Percentiles rank a stretch among this genome's conserved stretches.
These are phyloP conservation scores for Argyra leucocephala DNA, from an alignment of 2,888 invertebrate genomes.

Conservation along the genomic window DNA sequence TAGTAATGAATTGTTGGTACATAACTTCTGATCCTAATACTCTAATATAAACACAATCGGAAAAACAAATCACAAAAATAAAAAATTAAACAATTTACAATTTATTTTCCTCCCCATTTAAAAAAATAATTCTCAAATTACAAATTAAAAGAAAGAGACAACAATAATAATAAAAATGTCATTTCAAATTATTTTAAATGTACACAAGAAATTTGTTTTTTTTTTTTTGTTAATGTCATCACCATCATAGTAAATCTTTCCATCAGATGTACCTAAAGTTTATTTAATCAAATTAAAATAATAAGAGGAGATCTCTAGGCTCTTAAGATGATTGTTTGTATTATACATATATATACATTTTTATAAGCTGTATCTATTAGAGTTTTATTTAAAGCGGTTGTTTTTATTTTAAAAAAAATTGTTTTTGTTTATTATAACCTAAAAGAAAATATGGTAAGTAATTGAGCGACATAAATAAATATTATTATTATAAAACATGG, in stretches of 20 bases:
- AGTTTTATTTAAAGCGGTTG: background rate
- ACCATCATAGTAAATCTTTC: too few species aligned
- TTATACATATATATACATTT: background rate
- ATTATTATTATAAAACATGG: too few species aligned
- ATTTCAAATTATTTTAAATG: background rate
- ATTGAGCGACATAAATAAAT: background rate
- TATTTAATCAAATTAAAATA: slow-evolving; percentile 6
- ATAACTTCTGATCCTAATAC: too few species aligned
- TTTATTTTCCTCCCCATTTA: too few species aligned
- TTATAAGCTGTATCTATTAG: background rate
- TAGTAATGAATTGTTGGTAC: too few species aligned
- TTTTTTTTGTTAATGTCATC: background rate
- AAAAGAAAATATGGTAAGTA: background rate
- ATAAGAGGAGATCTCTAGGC: background rate
- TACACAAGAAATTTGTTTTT: background rate
- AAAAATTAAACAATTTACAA: too few species aligned
- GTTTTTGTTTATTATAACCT: slow-evolving; percentile 2
- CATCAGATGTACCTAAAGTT: background rate
- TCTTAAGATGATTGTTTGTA: background rate
- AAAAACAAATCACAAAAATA: too few species aligned
- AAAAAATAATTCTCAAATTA: too few species aligned
- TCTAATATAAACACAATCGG: too few species aligned
- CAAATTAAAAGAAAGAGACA: background rate
- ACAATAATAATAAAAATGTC: background rate
- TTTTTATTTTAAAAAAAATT: too few species aligned